Conservation (phyloP, 2,888 invertebrate species). For the Tipula helvola region DNA sequence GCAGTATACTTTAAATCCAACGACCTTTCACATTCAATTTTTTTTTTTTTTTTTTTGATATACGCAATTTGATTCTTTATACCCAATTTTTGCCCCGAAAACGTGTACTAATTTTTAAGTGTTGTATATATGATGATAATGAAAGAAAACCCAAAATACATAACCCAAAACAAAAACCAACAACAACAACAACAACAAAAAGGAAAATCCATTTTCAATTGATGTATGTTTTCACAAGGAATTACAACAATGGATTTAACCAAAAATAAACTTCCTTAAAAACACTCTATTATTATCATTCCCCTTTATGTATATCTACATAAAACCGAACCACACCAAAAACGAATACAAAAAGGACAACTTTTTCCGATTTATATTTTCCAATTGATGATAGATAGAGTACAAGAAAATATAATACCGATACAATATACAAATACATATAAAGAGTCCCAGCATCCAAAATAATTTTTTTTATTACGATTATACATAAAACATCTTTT, state of each 20-base stretch:
- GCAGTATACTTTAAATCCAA: not conserved
- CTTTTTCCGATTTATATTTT: not conserved
- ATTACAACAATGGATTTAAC: slow-evolving; percentile 4
- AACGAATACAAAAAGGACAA: not conserved
- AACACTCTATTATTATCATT: not conserved
- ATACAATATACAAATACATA: not conserved
- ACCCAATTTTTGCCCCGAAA: not conserved
- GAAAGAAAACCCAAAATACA: not conserved
- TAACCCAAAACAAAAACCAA: not conserved
- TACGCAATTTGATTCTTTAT: not conserved
- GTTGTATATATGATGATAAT: not conserved
- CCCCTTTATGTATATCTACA: not conserved
- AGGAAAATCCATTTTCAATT: not conserved
- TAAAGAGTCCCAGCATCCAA: not conserved
- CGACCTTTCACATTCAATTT: not conserved
- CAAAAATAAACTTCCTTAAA: not conserved
- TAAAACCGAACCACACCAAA: not conserved
- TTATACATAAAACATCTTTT: slow-evolving; percentile 4
- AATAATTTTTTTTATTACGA: not conserved
- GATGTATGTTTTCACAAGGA: not conserved
- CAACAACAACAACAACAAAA: not conserved
- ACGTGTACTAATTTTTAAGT: slow-evolving; percentile 4
- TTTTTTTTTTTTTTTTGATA: not conserved
- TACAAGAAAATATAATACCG: not conserved
- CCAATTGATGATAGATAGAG: not conserved